Evolutionary conservation across 2,113 vertebrate species (phyloP).

Genomic region (Girardinichthys multiradiatus): DNA sequence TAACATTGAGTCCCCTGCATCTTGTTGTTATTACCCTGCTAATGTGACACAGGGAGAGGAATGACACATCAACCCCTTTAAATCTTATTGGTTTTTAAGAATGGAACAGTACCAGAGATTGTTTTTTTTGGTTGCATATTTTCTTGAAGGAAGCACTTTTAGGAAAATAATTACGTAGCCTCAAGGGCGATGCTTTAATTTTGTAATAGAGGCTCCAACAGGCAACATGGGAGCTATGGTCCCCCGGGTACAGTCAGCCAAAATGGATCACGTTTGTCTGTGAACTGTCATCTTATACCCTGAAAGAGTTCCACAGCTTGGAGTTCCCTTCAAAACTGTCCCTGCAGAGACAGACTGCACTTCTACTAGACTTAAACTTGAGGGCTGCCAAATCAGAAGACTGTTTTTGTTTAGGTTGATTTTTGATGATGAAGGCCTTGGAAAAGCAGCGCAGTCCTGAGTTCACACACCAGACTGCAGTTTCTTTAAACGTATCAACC

Average conservation of each 20-base stretch:
- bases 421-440: conserved; percentile 67
- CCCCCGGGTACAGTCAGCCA: conserved; percentile 55
- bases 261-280: conserved; percentile 79
- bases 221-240: conserved; percentile 49
- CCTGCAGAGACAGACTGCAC: conserved; percentile 55
- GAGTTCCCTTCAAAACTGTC: conserved; percentile 56
- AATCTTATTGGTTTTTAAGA: conserved; percentile 76
- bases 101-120: conserved; percentile 55
- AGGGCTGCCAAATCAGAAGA: conserved; percentile 64
- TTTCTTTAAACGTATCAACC: conserved; percentile 37
- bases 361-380: conserved; percentile 71
- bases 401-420: conserved; percentile 75
- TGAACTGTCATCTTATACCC: conserved; percentile 60
- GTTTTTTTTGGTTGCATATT: conserved; percentile 67
- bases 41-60: conserved; percentile 76
- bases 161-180: conserved; percentile 75
- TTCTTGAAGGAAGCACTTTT: conserved; percentile 73
- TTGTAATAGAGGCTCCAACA: conserved; percentile 48
- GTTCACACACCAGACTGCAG: conserved; percentile 57
- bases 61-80: conserved; percentile 76
- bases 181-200: conserved; percentile 55
- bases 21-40: conserved; percentile 80
- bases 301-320: conserved; percentile 53
- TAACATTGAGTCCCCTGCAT: conserved; percentile 76
- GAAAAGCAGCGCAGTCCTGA: conserved; percentile 55